Percentiles rank a stretch among this genome's conserved stretches.
Conservation (phyloP, 2,113 vertebrate genomes). For the Hippolais icterina region DNA sequence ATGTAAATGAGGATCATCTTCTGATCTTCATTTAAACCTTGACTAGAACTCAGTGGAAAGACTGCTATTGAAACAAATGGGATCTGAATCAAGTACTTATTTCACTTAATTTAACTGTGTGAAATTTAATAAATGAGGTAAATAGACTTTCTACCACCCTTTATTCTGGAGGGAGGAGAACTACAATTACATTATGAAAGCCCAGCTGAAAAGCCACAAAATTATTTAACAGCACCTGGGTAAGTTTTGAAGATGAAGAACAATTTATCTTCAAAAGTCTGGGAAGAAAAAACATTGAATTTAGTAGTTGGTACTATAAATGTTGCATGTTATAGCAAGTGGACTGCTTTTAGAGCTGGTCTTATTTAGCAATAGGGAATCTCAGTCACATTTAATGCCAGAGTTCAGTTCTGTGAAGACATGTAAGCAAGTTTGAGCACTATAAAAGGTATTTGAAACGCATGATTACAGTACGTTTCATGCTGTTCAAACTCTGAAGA, state of each 20-base stretch:
- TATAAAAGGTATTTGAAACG: background rate
- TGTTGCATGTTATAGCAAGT: slow-evolving; percentile 44
- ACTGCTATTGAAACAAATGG: background rate
- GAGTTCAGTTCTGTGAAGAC: background rate
- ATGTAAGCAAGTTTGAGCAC: slow-evolving; percentile 12
- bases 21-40: slow-evolving; percentile 29
- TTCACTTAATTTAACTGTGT: slow-evolving; percentile 22
- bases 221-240: slow-evolving; percentile 31
- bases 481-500: background rate
- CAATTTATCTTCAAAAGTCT: slow-evolving; percentile 54
- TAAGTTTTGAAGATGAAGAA: slow-evolving; percentile 41
- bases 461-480: accelerated
- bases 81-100: slow-evolving; percentile 6
- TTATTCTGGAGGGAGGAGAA: background rate
- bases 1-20: slow-evolving; percentile 33
- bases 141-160: background rate
- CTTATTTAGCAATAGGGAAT: background rate
- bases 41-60: slow-evolving; percentile 5
- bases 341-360: background rate
- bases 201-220: slow-evolving; percentile 38
- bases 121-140: background rate
- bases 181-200: slow-evolving; percentile 44
- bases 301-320: background rate
- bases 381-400: background rate
- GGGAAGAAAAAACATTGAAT: background rate